Evolutionary conservation across 1,140 invertebrate genomes (phyloP).

Genomic region (Camponotus floridanus): DNA sequence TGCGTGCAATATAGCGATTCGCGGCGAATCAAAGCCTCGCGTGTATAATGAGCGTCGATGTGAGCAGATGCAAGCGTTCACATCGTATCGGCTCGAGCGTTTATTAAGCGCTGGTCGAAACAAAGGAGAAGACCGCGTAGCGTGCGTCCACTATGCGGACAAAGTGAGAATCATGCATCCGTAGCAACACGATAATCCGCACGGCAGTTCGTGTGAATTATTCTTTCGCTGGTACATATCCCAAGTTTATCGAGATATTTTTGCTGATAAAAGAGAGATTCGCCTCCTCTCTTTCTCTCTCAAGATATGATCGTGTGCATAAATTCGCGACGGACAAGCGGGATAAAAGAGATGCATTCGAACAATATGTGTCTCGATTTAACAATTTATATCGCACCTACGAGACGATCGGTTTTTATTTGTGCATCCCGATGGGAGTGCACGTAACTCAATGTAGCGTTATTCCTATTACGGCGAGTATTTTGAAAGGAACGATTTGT

Average conservation of each 20-base stretch:
- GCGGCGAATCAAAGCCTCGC: not conserved
- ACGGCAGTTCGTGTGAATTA: constrained; percentile 19
- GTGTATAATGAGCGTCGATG: constrained; percentile 31
- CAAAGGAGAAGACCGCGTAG: constrained; percentile 1
- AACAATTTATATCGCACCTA: constrained; percentile 24
- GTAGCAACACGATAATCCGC: constrained; percentile 35
- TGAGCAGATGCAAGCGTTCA: not conserved
- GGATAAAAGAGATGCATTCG: not conserved
- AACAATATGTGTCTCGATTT: not conserved
- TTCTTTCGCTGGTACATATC: not conserved
- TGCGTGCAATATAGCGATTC: not conserved
- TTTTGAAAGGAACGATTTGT: constrained; percentile 21
- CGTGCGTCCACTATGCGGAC: not conserved
- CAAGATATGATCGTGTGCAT: not conserved
- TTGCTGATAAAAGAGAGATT: not conserved
- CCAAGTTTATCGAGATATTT: not conserved
- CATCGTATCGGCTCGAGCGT: not conserved
- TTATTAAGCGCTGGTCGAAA: constrained; percentile 43
- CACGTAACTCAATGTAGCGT: not conserved
- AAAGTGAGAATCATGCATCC: constrained; percentile 30
- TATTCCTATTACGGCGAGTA: not conserved
- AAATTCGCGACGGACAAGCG: constrained; percentile 1
- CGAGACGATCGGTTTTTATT: constrained; percentile 19
- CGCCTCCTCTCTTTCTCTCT: not conserved
- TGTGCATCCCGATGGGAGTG: not conserved